Conservation (phyloP, 2,797 vertebrate genomes). For the Poeciliopsis paucimaculata region DNA sequence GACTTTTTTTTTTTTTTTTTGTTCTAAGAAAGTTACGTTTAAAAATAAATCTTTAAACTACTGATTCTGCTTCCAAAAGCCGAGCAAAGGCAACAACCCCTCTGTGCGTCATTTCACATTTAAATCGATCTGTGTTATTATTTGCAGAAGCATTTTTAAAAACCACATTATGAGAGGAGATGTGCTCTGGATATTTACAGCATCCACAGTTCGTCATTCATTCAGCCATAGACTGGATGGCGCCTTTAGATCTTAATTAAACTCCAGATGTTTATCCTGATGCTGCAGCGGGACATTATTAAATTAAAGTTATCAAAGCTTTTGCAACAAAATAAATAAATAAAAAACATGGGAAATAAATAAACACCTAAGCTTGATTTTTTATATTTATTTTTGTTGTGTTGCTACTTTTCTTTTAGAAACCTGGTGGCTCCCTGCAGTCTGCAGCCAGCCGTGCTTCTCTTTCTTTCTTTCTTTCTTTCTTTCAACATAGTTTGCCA, state of each 20-base stretch:
- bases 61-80: background rate
- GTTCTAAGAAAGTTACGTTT: background rate
- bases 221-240: slow-evolving; percentile 18
- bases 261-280: slow-evolving; percentile 53
- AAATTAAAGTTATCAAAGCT: background rate
- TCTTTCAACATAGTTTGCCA: background rate
- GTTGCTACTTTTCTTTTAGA: background rate
- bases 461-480: too few relatives aligned
- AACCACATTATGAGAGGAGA: background rate
- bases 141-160: slow-evolving; percentile 5
- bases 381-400: background rate
- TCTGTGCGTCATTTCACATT: background rate
- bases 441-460: background rate
- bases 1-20: too few relatives aligned
- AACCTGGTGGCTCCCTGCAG: background rate
- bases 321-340: background rate
- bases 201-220: slow-evolving; percentile 10
- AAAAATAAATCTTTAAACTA: background rate
- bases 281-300: slow-evolving; percentile 32
- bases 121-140: background rate
- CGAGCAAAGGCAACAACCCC: background rate
- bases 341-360: background rate
- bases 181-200: background rate
- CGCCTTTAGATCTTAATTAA: slow-evolving; percentile 24
- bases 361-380: background rate